Conservation (phyloP, 2,888 invertebrate genomes). For the Macrostomum cliftonense region DNA sequence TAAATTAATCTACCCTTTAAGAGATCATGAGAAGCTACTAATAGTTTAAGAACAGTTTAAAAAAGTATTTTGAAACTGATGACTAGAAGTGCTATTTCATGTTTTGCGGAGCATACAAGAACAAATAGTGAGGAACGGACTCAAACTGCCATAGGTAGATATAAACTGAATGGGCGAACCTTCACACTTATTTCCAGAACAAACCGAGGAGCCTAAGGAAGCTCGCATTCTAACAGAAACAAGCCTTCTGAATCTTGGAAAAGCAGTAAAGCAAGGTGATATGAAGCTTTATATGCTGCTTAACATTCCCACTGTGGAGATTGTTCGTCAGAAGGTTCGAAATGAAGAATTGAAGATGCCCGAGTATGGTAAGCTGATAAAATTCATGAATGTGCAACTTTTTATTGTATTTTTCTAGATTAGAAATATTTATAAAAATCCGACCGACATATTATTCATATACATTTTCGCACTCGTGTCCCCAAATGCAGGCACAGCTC, state of each 20-base stretch:
- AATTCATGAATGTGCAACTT: no score
- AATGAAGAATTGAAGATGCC: neutral
- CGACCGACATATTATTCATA: neutral
- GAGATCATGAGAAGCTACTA: no score
- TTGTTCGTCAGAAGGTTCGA: constrained; percentile 1
- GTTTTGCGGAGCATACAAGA: no score
- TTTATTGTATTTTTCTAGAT: no score
- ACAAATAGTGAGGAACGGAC: no score
- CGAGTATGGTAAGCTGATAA: neutral
- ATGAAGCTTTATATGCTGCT: constrained; percentile 9
- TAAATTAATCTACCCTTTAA: no score
- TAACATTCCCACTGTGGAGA: constrained; percentile 9
- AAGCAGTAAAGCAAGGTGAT: constrained; percentile 5
- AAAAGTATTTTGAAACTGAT: no score
- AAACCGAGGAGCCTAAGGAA: constrained; percentile 5
- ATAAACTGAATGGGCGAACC: no score
- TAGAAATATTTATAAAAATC: neutral
- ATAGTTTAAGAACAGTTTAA: no score
- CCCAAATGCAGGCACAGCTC: neutral
- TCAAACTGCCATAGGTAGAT: no score
- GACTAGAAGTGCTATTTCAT: no score
- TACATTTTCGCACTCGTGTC: constrained; percentile 4
- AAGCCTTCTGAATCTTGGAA: constrained; percentile 9
- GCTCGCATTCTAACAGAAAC: constrained; percentile 11
- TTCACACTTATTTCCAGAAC: no score